Base-by-base conservation (phyloP, 2,797 vertebrate genomes). In the Dermochelys coriacea region DNA sequence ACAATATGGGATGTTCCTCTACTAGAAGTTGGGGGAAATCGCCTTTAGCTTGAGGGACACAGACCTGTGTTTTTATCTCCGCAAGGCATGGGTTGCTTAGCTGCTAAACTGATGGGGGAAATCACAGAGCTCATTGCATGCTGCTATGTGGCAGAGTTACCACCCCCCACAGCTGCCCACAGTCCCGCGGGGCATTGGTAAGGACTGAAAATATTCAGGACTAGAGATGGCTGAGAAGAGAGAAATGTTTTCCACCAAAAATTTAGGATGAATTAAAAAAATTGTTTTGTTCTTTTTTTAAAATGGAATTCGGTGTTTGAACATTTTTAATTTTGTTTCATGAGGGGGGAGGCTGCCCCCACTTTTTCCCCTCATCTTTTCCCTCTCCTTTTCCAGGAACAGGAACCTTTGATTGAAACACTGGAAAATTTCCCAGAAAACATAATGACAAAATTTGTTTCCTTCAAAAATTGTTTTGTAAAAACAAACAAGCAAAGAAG, bases 401-500 rank as follows among this genome's bases (percentile, higher is more conserved):
- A n/a, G 8, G n/a, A n/a, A n/a, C 61, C 34, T 64, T 64, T 9
- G 18, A 10, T 5, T 64, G 61, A 64, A 64, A 37, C 34, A n/a
- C 18, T n/a, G 34, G 61, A 64, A 64, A 19, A n/a, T 5, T 18
- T 19, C 4, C 34, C 16, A 21, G 18, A 61, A 64, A n/a, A 64
- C 8, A 18, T 64, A 37, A 64, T 64, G 34, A 64, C 34, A n/a
- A 18, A 92, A 86, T 82, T 21, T 51, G 91, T 95, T 93, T 14
- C 37, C 86, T 31, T 82, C 19, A 91, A 57, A 52, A 88, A 57
- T 45, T 95, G 51, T 79, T 90, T 89, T 89, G 82, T 83, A 89
- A 88, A 92, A 91, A 78, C 68, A 91, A 91, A 77, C 61, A 85
- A 89, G 31, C 59, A 61, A 59, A 29, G 10, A 59, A 59, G 14